These are phyloP conservation scores for Pegoplata infirma DNA, from an alignment of 2,888 invertebrate genomes.

Conservation along the genomic window DNA sequence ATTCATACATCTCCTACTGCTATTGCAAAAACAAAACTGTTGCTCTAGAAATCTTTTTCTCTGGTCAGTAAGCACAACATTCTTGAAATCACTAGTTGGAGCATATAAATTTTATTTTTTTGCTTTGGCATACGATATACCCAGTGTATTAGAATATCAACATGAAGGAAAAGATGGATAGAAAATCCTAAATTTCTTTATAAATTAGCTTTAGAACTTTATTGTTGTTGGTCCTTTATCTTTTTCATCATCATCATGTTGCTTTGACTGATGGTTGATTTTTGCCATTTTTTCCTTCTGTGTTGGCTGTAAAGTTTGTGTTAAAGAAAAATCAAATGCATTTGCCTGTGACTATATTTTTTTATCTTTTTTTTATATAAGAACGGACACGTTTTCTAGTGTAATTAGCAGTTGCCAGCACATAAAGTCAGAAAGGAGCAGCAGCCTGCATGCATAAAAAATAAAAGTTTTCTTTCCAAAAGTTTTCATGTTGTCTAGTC, in stretches of 20 bases:
- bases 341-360: slow-evolving; percentile 41
- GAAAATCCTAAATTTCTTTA: slow-evolving; percentile 40
- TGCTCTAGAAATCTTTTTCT: slow-evolving; percentile 32
- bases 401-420: slow-evolving; percentile 60
- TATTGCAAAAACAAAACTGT: slow-evolving; percentile 26
- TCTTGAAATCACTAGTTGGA: neutral
- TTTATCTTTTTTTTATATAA: neutral
- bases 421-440: too few relatives aligned
- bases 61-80: slow-evolving; percentile 29
- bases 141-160: slow-evolving; percentile 1
- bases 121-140: too few relatives aligned
- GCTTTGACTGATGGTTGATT: slow-evolving; percentile 29
- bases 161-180: too few relatives aligned
- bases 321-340: slow-evolving; percentile 32
- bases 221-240: slow-evolving; percentile 11
- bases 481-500: slow-evolving; percentile 34
- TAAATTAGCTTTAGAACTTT: slow-evolving; percentile 32
- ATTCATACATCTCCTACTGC: slow-evolving; percentile 4
- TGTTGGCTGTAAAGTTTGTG: slow-evolving; percentile 46
- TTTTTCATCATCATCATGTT: slow-evolving; percentile 4
- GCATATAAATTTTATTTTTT: neutral
- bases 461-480: slow-evolving; percentile 37
- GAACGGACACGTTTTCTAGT: slow-evolving; percentile 45
- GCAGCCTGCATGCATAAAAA: slow-evolving; percentile 35
- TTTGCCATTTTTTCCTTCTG: too few relatives aligned